Evolutionary conservation across 2,888 invertebrate species (phyloP).

Genomic region (Coremacera marginata): DNA sequence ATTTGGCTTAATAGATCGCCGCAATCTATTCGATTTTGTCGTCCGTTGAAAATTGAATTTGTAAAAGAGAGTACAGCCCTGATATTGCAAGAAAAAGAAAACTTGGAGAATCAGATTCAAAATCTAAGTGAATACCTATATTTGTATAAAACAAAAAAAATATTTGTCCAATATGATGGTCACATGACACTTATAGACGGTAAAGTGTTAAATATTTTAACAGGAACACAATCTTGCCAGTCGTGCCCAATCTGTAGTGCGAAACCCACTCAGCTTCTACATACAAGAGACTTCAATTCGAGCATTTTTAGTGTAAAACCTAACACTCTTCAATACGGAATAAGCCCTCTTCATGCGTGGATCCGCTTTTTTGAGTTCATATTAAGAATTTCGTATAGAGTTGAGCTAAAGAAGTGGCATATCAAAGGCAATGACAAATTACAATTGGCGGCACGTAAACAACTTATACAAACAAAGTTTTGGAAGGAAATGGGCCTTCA

Average conservation of each 20-base stretch:
- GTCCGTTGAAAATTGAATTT: slow-evolving; percentile 6
- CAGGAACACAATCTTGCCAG: slow-evolving; percentile 31
- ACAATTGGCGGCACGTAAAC: neutral
- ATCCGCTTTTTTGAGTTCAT: slow-evolving; percentile 40
- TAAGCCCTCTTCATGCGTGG: slow-evolving; percentile 38
- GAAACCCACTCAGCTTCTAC: slow-evolving; percentile 15
- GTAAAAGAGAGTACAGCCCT: neutral
- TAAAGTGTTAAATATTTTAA: slow-evolving; percentile 27
- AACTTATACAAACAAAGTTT: neutral
- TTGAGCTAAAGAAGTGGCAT: slow-evolving; percentile 25
- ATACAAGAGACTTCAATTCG: slow-evolving; percentile 3
- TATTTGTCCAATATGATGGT: no score
- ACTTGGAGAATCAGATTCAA: slow-evolving; percentile 20
- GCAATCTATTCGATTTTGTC: slow-evolving; percentile 26
- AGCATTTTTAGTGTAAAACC: slow-evolving; percentile 18
- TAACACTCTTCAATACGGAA: slow-evolving; percentile 20
- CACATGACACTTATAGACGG: neutral
- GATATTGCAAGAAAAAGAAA: neutral
- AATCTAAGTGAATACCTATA: neutral
- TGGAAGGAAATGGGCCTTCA: slow-evolving; percentile 9
- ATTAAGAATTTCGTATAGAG: slow-evolving; percentile 32
- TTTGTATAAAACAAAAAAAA: no score
- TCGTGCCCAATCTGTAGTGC: slow-evolving; percentile 31
- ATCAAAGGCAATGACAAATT: neutral
- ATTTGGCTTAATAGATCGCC: neutral